Percentiles rank a stretch among this genome's conserved stretches.
These are phyloP conservation scores for Stenodera caucasica DNA, from an alignment of 2,888 invertebrate species.

Conservation along the genomic window DNA sequence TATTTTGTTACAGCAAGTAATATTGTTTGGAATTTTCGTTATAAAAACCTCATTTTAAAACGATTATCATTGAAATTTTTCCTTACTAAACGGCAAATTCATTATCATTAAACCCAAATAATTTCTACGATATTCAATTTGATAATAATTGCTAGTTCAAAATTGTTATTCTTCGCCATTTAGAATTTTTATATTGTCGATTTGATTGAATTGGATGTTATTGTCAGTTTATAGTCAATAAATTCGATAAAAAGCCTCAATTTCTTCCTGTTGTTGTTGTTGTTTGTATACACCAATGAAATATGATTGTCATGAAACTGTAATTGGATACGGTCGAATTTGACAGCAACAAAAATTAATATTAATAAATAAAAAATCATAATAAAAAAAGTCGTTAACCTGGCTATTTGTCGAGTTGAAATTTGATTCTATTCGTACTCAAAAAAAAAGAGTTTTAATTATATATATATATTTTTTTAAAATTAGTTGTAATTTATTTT, in stretches of 20 bases:
- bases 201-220: neutral
- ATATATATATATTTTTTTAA: too few relatives aligned
- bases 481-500: too few relatives aligned
- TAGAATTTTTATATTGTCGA: neutral
- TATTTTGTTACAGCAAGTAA: neutral
- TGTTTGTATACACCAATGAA: neutral
- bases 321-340: neutral
- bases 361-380: neutral
- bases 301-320: neutral
- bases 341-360: neutral
- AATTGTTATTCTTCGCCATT: neutral
- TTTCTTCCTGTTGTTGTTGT: neutral
- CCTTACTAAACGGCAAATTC: neutral
- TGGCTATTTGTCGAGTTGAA: neutral
- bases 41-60: neutral
- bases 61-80: constrained; percentile 1
- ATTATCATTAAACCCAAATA: neutral
- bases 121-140: too few relatives aligned
- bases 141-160: too few relatives aligned
- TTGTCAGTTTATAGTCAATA: neutral
- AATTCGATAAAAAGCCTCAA: neutral
- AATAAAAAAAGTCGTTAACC: neutral
- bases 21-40: neutral
- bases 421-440: too few relatives aligned
- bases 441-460: too few relatives aligned